Evolutionary conservation across 2,113 vertebrate species (phyloP), one percentile per base, ranked within the genome.

Genomic region (Otolemur garnettii): DNA sequence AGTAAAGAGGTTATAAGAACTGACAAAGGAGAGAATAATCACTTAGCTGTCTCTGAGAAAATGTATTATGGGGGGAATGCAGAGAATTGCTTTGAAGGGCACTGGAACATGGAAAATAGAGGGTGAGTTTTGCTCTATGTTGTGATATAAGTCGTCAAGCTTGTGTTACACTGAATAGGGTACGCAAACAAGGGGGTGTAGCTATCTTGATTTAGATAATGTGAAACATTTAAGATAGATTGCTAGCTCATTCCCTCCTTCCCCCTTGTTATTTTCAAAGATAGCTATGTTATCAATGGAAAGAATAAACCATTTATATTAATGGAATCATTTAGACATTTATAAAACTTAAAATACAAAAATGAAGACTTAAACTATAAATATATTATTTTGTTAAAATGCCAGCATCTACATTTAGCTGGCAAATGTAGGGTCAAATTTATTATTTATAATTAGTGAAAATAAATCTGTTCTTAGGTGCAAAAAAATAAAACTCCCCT

Each of bases 311-410:
- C 26, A 89, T 88, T 91, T 91, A 14, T 84, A 22, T 72, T 94
- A 90, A 96, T 92, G 50, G 4, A 85, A 7, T 89, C 6, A 87
- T 24, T 86, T 91, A 82, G 9, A 22, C n/a, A 50, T 30, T 94
- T 92, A 7, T 53, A n/a, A 74, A 93, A 96, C 90, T 96, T 91
- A 53, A 95, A 94, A 86, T 93, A 60, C 81, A 83, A 97, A 96
- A n/a, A 62, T 35, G 92, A 94, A 97, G 62, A n/a, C 15, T 85
- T 69, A 86, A 94, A 97, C 90, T 33, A 79, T 55, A 92, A 90
- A 72, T 22, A 64, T 7, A 19, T 60, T 11, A 96, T 15, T 5
- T 57, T 69, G 35, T 77, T 88, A 69, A 93, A 21, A 68, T 97
- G 24, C 8, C 82, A 95, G 21, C 0, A 80, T 45, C 17, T 33